phyloP scores from a whole-genome alignment of 2,888 invertebrate genomes.

The Andrena minutula region DNA sequence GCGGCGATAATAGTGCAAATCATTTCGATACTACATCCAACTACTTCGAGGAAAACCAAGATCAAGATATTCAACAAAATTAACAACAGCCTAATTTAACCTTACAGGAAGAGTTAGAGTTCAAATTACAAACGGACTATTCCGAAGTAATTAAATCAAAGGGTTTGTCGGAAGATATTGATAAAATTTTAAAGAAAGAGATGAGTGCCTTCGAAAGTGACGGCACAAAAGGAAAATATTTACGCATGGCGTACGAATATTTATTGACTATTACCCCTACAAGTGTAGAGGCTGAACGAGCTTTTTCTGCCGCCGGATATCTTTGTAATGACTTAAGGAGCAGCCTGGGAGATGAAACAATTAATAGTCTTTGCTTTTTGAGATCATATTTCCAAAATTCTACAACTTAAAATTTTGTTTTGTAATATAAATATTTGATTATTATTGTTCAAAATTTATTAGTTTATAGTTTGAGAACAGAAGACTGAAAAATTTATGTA shows the following conservation, averaged over 20 bases:
- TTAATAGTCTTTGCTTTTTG: constrained; percentile 9
- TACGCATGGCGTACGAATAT: not conserved
- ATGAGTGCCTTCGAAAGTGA: too few relatives aligned
- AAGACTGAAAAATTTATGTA: too few relatives aligned
- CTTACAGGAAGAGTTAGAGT: constrained; percentile 54
- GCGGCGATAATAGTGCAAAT: constrained; percentile 11
- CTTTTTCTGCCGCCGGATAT: not conserved
- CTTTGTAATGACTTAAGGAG: not conserved
- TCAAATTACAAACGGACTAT: constrained; percentile 47
- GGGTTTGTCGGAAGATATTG: constrained; percentile 35
- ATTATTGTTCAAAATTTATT: too few relatives aligned
- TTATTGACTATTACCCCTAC: constrained; percentile 2
- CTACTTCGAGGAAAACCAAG: constrained; percentile 13
- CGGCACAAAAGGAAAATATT: not conserved
- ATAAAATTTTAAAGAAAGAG: constrained; percentile 45
- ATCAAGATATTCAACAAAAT: constrained; percentile 22
- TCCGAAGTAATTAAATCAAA: constrained; percentile 45
- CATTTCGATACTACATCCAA: not conserved
- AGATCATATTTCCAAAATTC: constrained; percentile 10
- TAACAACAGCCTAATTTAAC: constrained; percentile 9
- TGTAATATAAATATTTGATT: too few relatives aligned
- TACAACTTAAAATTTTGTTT: not conserved
- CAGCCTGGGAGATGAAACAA: constrained; percentile 1
- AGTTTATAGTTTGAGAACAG: too few relatives aligned
- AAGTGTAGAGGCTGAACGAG: constrained; percentile 14